Evolutionary conservation across 2,888 invertebrate species (phyloP).

Genomic region (Euzophera pinguis): DNA sequence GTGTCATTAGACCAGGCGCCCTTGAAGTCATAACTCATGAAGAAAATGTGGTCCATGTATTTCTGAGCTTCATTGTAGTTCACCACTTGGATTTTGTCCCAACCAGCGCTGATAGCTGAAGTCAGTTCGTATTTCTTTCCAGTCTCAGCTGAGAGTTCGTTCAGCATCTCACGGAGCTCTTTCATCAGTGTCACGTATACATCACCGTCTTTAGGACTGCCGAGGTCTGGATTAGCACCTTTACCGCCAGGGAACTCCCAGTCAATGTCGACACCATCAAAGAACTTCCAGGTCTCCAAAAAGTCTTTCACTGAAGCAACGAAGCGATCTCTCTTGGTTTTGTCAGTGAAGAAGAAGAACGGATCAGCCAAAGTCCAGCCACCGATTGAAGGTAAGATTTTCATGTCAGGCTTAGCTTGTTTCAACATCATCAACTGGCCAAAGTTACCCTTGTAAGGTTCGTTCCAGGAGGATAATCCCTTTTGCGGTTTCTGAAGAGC

Average conservation of each 20-base stretch:
- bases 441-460: slow-evolving; percentile 74
- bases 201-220: slow-evolving; percentile 64
- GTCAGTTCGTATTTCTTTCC: slow-evolving; percentile 71
- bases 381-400: slow-evolving; percentile 68
- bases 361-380: slow-evolving; percentile 75
- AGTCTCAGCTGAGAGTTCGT: slow-evolving; percentile 58
- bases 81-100: slow-evolving; percentile 74
- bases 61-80: slow-evolving; percentile 68
- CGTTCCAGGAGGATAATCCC: slow-evolving; percentile 69
- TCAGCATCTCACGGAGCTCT: slow-evolving; percentile 66
- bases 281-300: slow-evolving; percentile 73
- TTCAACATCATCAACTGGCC: slow-evolving; percentile 73
- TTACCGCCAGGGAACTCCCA: slow-evolving; percentile 77
- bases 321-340: slow-evolving; percentile 60
- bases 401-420: slow-evolving; percentile 66
- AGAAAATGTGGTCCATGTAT: slow-evolving; percentile 74
- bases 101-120: slow-evolving; percentile 73
- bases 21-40: slow-evolving; percentile 75
- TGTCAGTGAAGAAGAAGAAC: slow-evolving; percentile 69
- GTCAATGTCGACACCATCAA: slow-evolving; percentile 72
- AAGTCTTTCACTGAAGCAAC: slow-evolving; percentile 70
- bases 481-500: slow-evolving; percentile 73
- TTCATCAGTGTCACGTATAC: slow-evolving; percentile 64
- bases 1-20: slow-evolving; percentile 74
- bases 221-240: slow-evolving; percentile 68